phyloP scores from a whole-genome alignment of 1,140 invertebrate genomes.

The Globodera rostochiensis region DNA sequence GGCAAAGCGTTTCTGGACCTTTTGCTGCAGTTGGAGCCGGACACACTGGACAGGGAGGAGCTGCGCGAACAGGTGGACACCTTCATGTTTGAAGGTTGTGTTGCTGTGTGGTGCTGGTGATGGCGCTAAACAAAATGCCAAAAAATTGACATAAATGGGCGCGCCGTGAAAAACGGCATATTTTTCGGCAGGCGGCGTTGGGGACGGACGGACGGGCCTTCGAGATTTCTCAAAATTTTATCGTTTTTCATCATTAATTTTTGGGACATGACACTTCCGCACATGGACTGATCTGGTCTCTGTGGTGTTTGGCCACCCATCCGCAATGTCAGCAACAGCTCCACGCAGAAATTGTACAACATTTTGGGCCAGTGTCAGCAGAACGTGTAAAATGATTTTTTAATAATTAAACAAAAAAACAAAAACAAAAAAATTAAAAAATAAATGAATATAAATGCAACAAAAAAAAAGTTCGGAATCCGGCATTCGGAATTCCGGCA shows the following conservation, averaged over 20 bases:
- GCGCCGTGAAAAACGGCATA: no score
- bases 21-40: conserved; percentile 77
- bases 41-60: conserved; percentile 68
- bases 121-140: no score
- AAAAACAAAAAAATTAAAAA: not conserved
- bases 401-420: not conserved
- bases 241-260: conserved; percentile 26
- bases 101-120: conserved; percentile 3
- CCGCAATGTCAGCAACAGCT: conserved; percentile 42
- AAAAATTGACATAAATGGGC: no score
- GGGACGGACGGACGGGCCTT: no score
- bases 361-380: conserved; percentile 40
- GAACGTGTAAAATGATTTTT: not conserved
- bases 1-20: conserved; percentile 88
- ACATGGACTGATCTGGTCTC: conserved; percentile 34
- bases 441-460: no score
- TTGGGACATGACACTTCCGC: conserved; percentile 45
- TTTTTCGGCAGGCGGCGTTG: no score
- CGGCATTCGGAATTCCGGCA: no score
- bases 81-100: conserved; percentile 75
- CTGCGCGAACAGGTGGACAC: conserved; percentile 77
- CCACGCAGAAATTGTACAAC: conserved; percentile 35
- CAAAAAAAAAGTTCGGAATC: no score
- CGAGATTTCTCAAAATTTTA: no score
- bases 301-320: conserved; percentile 45